phyloP scores from a whole-genome alignment of 1,140 invertebrate species.

The Bombus confusus region DNA sequence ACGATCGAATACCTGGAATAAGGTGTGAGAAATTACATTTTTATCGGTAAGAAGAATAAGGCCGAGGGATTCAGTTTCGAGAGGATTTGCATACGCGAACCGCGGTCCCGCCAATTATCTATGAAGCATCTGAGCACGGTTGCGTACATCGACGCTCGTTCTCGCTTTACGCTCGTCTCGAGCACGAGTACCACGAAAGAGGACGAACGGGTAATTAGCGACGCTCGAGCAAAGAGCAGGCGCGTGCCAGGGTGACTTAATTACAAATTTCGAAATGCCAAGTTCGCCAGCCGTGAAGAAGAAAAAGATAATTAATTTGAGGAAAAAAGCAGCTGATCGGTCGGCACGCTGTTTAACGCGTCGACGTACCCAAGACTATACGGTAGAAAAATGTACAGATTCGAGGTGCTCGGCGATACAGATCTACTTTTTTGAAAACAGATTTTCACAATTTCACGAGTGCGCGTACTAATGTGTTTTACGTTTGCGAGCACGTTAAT shows the following conservation, averaged over 20 bases:
- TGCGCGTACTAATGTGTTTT: background rate
- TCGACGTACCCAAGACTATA: background rate
- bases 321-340: background rate
- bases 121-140: background rate
- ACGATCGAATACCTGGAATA: background rate
- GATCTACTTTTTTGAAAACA: background rate
- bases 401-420: background rate
- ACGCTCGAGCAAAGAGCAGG: conserved; percentile 9
- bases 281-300: background rate
- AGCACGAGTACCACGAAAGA: background rate
- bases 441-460: background rate
- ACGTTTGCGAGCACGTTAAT: background rate
- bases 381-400: background rate
- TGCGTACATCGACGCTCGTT: conserved; percentile 6
- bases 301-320: conserved; percentile 36
- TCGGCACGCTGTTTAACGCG: background rate
- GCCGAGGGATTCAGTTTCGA: background rate
- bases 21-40: background rate
- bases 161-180: conserved; percentile 25
- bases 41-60: background rate
- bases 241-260: conserved; percentile 35
- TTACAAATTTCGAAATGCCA: conserved; percentile 39
- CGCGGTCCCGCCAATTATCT: background rate
- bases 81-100: conserved; percentile 8
- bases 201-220: conserved; percentile 32